These are phyloP conservation scores for Heterotilapia buettikoferi DNA, from an alignment of 2,113 vertebrate species.

Conservation along the genomic window DNA sequence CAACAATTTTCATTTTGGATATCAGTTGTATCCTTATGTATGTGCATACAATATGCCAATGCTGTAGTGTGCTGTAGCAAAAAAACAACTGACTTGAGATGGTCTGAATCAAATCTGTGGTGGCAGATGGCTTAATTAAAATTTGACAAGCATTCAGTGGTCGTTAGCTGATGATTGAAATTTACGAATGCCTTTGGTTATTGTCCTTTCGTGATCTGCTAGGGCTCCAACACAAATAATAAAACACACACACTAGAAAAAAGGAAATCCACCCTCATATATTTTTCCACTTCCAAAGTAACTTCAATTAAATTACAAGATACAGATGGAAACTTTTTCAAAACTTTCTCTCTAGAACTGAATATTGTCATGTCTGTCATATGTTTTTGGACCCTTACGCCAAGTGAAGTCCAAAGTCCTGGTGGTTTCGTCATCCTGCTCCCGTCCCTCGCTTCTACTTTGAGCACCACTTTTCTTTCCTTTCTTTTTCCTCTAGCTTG, in stretches of 20 bases:
- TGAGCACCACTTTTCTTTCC: neutral
- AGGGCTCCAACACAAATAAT: neutral
- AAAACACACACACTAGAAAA: neutral
- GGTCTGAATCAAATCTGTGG: neutral
- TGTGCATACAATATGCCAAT: neutral
- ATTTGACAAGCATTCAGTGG: conserved; percentile 22
- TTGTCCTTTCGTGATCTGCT: conserved; percentile 34
- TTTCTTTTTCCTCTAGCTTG: neutral
- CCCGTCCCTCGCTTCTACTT: neutral
- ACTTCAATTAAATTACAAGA: neutral
- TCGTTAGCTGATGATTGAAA: conserved; percentile 19
- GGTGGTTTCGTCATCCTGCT: neutral
- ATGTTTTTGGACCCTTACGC: neutral
- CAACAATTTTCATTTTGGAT: neutral
- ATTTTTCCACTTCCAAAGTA: neutral
- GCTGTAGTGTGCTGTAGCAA: neutral
- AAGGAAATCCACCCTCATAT: neutral
- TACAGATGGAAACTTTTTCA: neutral
- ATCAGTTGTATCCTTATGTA: neutral
- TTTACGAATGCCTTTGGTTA: conserved; percentile 26
- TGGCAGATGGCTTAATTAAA: conserved; percentile 55
- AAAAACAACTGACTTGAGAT: neutral
- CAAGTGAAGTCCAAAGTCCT: neutral
- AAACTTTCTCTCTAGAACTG: neutral
- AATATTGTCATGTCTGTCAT: neutral